These are phyloP conservation scores for Flexamia atlantica DNA, from an alignment of 2,888 invertebrate genomes.

Conservation along the genomic window DNA sequence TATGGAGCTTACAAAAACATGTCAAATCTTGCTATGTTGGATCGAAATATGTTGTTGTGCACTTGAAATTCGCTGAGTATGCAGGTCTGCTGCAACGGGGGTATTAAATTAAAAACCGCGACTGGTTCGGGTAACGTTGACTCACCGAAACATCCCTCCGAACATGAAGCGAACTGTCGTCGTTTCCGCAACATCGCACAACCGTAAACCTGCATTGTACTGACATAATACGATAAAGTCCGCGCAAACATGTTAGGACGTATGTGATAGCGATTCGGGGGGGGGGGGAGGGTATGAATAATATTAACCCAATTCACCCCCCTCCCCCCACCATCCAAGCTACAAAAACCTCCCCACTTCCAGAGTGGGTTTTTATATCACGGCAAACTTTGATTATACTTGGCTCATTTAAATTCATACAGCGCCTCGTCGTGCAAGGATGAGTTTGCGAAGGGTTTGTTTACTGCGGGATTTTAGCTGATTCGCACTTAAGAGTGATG, in stretches of 20 bases:
- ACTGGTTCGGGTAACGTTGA: no score
- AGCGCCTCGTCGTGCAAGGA: neutral
- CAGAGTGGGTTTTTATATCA: neutral
- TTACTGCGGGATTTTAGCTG: neutral
- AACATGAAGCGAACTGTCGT: neutral
- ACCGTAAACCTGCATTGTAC: neutral
- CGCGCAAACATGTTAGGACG: slow-evolving; percentile 13
- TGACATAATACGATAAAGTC: slow-evolving; percentile 17
- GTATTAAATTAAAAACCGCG: no score
- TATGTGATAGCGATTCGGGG: neutral
- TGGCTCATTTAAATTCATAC: slow-evolving; percentile 52
- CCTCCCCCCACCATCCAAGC: neutral
- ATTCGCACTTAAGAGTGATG: no score
- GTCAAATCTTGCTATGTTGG: no score
- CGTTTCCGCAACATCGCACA: neutral
- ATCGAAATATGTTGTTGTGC: no score
- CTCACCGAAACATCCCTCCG: no score
- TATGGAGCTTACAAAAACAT: no score
- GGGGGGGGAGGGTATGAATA: slow-evolving; percentile 27
- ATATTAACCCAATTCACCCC: slow-evolving; percentile 40
- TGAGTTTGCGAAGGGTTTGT: neutral
- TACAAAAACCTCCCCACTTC: neutral
- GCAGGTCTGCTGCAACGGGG: no score
- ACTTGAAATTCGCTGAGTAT: no score
- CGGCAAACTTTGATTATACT: slow-evolving; percentile 48